phyloP scores from a whole-genome alignment of 1,140 invertebrate genomes.

The Aphaenogaster floridana region DNA sequence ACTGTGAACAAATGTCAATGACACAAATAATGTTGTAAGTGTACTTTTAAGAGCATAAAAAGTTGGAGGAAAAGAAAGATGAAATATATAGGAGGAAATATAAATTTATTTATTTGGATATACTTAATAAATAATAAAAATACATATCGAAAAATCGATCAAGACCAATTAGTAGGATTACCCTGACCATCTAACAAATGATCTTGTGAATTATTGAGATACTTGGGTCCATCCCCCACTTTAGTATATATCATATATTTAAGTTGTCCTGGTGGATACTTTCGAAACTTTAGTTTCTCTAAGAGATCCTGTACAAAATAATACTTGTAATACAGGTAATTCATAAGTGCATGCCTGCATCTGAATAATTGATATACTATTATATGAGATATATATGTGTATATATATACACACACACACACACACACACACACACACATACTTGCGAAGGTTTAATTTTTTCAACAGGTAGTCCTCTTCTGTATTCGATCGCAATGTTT shows the following conservation, averaged over 20 bases:
- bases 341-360: neutral
- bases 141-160: neutral
- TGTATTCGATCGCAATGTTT: conserved; percentile 85
- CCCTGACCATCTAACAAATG: conserved; percentile 87
- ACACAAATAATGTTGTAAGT: neutral
- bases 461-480: conserved; percentile 87
- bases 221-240: conserved; percentile 91
- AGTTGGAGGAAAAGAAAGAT: neutral
- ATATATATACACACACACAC: no score
- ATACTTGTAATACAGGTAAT: neutral
- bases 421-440: conserved; percentile 11
- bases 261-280: conserved; percentile 88
- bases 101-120: neutral
- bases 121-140: conserved; percentile 38
- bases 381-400: neutral
- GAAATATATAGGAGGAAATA: neutral
- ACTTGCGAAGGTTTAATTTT: conserved; percentile 77
- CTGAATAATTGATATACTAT: neutral
- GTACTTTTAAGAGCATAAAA: neutral
- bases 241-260: conserved; percentile 95
- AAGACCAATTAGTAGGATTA: conserved; percentile 68
- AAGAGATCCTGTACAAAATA: conserved; percentile 84
- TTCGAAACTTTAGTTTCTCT: conserved; percentile 83
- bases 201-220: conserved; percentile 84
- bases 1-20: no score